Conservation (phyloP, 2,113 vertebrate genomes). For the Anhinga rufa region DNA sequence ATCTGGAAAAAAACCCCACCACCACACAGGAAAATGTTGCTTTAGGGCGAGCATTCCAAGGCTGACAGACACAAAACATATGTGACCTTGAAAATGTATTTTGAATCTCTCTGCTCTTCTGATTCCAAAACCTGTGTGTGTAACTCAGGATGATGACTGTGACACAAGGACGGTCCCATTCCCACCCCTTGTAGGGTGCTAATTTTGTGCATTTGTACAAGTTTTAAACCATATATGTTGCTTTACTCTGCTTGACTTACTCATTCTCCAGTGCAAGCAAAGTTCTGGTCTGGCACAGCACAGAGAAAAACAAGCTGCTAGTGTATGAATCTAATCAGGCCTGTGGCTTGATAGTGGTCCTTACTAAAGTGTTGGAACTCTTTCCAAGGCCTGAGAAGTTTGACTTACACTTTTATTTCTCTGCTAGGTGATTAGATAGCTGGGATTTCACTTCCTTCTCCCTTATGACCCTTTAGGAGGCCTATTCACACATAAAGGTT, state of each 20-base stretch:
- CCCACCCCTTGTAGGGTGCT: background rate
- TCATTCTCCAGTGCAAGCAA: background rate
- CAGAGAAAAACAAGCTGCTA: background rate
- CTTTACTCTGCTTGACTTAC: background rate
- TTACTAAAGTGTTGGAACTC: background rate
- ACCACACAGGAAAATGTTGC: background rate
- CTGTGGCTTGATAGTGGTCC: background rate
- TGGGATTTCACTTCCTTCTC: slow-evolving; percentile 7
- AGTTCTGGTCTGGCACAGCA: background rate
- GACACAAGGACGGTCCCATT: background rate
- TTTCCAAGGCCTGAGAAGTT: background rate
- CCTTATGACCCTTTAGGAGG: background rate
- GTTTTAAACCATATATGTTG: background rate
- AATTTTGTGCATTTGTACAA: background rate
- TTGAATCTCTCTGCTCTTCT: background rate
- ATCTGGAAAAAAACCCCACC: background rate
- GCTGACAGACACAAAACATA: slow-evolving; percentile 3
- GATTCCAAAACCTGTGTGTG: background rate
- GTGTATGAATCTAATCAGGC: background rate
- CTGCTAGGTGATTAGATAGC: background rate
- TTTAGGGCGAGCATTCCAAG: background rate
- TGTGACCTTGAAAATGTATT: slow-evolving; percentile 1
- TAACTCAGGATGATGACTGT: background rate
- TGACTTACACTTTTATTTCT: background rate
- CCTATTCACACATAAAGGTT: background rate